phyloP scores from a whole-genome alignment of 2,113 vertebrate species.

The Nothoprocta perdicaria region DNA sequence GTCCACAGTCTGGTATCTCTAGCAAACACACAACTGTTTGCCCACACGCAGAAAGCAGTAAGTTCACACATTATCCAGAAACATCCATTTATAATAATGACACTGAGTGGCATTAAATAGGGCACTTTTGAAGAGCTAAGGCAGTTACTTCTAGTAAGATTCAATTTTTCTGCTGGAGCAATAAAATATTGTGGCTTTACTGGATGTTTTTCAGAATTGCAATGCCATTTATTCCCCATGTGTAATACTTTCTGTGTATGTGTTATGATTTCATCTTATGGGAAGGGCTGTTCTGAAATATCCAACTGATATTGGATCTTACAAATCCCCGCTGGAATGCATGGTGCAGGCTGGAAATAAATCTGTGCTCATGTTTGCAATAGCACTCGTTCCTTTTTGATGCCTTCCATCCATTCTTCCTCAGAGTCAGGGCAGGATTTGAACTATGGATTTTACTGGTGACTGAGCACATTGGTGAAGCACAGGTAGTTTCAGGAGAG shows the following conservation, averaged over 20 bases:
- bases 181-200: conserved; percentile 10
- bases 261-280: background rate
- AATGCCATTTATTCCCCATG: background rate
- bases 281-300: conserved; percentile 32
- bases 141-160: background rate
- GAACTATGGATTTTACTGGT: background rate
- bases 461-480: background rate
- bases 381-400: background rate
- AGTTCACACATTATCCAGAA: conserved; percentile 8
- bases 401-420: background rate
- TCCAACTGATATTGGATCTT: background rate
- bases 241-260: background rate
- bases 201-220: background rate
- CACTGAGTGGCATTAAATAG: background rate
- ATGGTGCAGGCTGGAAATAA: background rate
- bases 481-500: background rate
- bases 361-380: background rate
- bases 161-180: background rate
- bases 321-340: background rate
- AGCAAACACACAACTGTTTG: background rate
- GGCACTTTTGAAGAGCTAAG: background rate
- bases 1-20: background rate
- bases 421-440: background rate
- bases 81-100: background rate
- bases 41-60: background rate